Conservation (phyloP, 2,888 invertebrate genomes). For the Anodontia alba region DNA sequence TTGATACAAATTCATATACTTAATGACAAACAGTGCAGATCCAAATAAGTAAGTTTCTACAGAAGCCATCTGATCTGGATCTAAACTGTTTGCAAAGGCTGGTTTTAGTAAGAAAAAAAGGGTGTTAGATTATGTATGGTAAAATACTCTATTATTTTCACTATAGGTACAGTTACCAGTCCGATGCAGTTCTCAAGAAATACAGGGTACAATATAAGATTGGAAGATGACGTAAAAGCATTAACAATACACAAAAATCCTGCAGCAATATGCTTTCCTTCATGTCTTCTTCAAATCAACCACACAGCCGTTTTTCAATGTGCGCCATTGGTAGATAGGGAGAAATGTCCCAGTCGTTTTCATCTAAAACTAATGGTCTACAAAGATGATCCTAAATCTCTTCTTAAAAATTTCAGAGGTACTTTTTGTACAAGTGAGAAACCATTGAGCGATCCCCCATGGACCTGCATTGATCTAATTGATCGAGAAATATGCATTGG, state of each 20-base stretch:
- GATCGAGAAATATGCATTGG: neutral
- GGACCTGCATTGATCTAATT: neutral
- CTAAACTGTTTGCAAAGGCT: too few relatives aligned
- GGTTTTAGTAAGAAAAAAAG: too few relatives aligned
- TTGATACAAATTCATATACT: too few relatives aligned
- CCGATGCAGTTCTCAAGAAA: neutral
- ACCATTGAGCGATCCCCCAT: neutral
- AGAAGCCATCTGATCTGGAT: too few relatives aligned
- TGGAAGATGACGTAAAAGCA: neutral
- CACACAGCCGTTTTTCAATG: neutral
- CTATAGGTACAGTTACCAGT: neutral
- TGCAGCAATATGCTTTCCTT: neutral
- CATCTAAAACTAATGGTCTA: constrained; percentile 3
- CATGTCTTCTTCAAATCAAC: neutral
- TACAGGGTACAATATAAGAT: neutral
- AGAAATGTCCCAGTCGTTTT: neutral
- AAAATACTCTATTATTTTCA: too few relatives aligned
- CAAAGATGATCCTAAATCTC: neutral
- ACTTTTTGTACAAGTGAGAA: neutral
- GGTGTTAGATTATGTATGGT: too few relatives aligned
- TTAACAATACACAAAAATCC: neutral
- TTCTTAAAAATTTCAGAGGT: neutral
- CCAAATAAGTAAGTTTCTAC: too few relatives aligned
- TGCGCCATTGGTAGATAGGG: neutral
- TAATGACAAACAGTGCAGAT: too few relatives aligned